phyloP scores from a whole-genome alignment of 2,113 vertebrate genomes.

The Peucedramus taeniatus region DNA sequence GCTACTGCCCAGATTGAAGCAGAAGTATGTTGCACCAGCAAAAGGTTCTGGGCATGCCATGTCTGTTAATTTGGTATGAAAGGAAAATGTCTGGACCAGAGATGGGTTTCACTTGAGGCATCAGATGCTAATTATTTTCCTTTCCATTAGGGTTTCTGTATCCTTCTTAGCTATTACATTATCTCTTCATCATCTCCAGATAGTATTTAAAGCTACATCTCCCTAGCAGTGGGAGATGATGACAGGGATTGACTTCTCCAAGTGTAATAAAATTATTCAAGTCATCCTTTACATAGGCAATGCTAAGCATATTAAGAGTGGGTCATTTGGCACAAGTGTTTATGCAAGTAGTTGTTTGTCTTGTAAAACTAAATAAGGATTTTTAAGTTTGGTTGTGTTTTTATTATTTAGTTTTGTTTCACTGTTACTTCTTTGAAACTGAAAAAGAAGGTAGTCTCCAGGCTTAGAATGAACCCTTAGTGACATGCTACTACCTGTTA shows the following conservation, averaged over 20 bases:
- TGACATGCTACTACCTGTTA: not conserved
- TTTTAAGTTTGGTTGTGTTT: not conserved
- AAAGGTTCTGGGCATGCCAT: not conserved
- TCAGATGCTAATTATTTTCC: not conserved
- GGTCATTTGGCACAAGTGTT: not conserved
- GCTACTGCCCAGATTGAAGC: not conserved
- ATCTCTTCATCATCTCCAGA: not conserved
- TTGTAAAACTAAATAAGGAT: not conserved
- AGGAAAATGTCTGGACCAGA: not conserved
- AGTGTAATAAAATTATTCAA: not conserved
- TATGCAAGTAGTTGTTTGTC: not conserved
- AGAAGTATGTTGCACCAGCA: not conserved
- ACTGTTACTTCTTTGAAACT: conserved; percentile 10
- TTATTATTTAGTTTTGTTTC: not conserved
- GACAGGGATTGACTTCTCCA: not conserved
- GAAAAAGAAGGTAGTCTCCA: not conserved
- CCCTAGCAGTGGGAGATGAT: not conserved
- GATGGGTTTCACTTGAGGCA: not conserved
- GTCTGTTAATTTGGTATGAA: not conserved
- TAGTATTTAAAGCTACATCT: not conserved
- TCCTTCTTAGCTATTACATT: not conserved
- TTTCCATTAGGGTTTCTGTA: not conserved
- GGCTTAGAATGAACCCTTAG: not conserved
- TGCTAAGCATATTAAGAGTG: not conserved
- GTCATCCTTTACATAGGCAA: not conserved